phyloP scores from a whole-genome alignment of 2,888 invertebrate genomes.

The Ichneumoninae sp. region DNA sequence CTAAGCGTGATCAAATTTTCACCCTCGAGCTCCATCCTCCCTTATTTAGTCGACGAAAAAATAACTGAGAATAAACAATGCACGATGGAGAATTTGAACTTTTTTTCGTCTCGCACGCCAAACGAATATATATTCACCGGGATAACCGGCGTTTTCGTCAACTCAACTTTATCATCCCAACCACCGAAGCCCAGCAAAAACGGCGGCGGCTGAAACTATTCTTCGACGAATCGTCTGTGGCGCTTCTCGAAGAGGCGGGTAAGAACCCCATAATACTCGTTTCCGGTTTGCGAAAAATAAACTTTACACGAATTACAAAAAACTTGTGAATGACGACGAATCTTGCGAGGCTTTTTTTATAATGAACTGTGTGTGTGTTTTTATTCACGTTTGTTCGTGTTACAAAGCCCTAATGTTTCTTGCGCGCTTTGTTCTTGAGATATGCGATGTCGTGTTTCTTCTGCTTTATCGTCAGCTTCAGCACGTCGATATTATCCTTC shows the following conservation, averaged over 20 bases:
- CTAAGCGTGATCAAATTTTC: constrained; percentile 93
- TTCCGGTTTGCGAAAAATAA: constrained; percentile 26
- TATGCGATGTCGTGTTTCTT: constrained; percentile 53
- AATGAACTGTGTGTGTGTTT: neutral
- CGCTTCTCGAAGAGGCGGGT: constrained; percentile 11
- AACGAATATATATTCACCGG: constrained; percentile 40
- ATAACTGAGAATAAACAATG: constrained; percentile 11
- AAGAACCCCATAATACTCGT: neutral
- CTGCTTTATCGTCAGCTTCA: constrained; percentile 55
- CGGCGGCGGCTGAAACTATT: constrained; percentile 21
- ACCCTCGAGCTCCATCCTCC: constrained; percentile 94
- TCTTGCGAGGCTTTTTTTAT: neutral
- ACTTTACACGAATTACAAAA: neutral
- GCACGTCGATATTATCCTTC: constrained; percentile 47
- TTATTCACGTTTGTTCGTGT: neutral
- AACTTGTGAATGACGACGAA: neutral
- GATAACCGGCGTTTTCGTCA: constrained; percentile 45
- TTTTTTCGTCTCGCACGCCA: neutral
- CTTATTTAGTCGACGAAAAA: constrained; percentile 11
- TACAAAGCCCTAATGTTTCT: constrained; percentile 21
- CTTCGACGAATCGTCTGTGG: constrained; percentile 23
- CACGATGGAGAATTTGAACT: constrained; percentile 15
- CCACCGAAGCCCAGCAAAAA: neutral
- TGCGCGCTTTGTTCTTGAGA: constrained; percentile 50
- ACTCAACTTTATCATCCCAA: constrained; percentile 27